Percentiles rank a stretch among this genome's conserved stretches.
These are phyloP conservation scores for Polylopha cassiicola DNA, from an alignment of 2,888 invertebrate genomes.

Conservation along the genomic window DNA sequence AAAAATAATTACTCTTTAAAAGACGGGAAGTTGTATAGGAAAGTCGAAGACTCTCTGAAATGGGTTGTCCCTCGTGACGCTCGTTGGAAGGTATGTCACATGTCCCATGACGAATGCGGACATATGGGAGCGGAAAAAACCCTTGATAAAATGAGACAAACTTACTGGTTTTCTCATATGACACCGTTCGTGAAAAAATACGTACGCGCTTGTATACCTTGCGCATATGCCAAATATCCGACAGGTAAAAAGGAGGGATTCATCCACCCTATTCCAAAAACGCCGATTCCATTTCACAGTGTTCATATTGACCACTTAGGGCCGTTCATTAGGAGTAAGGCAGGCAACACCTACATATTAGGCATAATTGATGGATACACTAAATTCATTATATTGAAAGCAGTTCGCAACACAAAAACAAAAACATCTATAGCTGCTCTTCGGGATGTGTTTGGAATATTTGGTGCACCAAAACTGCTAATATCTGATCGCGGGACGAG, in stretches of 20 bases:
- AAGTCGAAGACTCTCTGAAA: background rate
- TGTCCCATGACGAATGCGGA: conserved; percentile 28
- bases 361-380: conserved; percentile 24
- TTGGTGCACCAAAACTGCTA: conserved; percentile 14
- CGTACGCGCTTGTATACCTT: conserved; percentile 10
- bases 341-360: conserved; percentile 25
- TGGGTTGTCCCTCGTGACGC: conserved; percentile 13
- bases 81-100: conserved; percentile 24
- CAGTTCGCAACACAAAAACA: conserved; percentile 13
- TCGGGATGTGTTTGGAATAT: conserved; percentile 8
- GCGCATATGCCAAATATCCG: conserved; percentile 14
- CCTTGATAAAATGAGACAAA: conserved; percentile 15
- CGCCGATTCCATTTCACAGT: conserved; percentile 13
- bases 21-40: conserved; percentile 13
- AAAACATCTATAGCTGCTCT: conserved; percentile 11
- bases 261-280: conserved; percentile 19
- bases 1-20: conserved; percentile 9
- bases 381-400: conserved; percentile 19
- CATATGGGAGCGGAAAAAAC: conserved; percentile 29
- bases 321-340: conserved; percentile 23
- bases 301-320: conserved; percentile 24
- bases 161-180: conserved; percentile 26
- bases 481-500: conserved; percentile 19
- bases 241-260: conserved; percentile 14
- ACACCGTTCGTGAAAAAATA: conserved; percentile 13